A percentile compares a stretch with the other conserved stretches of the same genome.
phyloP scores from a whole-genome alignment of 1,140 invertebrate species.

The Sycobia sp. region DNA sequence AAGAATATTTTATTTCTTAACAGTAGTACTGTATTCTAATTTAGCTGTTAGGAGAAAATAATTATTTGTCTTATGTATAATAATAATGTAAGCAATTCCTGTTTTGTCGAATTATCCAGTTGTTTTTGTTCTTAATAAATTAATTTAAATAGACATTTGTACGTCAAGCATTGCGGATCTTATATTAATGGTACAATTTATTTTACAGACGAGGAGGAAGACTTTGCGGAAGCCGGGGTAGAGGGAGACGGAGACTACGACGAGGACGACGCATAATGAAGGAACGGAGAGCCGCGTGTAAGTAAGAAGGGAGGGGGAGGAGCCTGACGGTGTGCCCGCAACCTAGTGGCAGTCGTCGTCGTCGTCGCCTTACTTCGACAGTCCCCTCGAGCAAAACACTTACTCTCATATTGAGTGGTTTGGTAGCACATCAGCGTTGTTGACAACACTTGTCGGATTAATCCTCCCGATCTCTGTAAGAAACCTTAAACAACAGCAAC shows the following conservation, averaged over 20 bases:
- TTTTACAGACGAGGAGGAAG: slow-evolving; percentile 68
- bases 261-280: slow-evolving; percentile 65
- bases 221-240: slow-evolving; percentile 64
- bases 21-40: too few species aligned
- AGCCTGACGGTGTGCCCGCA: slow-evolving; percentile 44
- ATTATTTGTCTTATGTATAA: too few species aligned
- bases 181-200: slow-evolving; percentile 15
- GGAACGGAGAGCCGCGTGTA: slow-evolving; percentile 51
- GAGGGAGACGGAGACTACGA: slow-evolving; percentile 66
- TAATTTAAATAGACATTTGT: too few species aligned
- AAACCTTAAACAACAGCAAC: slow-evolving; percentile 40
- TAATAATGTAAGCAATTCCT: too few species aligned
- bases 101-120: too few species aligned
- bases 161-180: too few species aligned
- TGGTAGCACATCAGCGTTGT: slow-evolving; percentile 51
- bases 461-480: slow-evolving; percentile 49
- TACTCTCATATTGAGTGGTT: slow-evolving; percentile 63
- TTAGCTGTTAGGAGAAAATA: too few species aligned
- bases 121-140: neutral
- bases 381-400: slow-evolving; percentile 55
- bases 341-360: slow-evolving; percentile 43
- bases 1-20: too few species aligned
- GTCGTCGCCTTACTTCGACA: slow-evolving; percentile 53
- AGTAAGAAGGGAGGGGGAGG: slow-evolving; percentile 55
- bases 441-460: slow-evolving; percentile 48